Percentiles rank a stretch among this genome's conserved stretches.
These are phyloP conservation scores for Thereva nobilitata DNA, from an alignment of 2,888 invertebrate species.

Conservation along the genomic window DNA sequence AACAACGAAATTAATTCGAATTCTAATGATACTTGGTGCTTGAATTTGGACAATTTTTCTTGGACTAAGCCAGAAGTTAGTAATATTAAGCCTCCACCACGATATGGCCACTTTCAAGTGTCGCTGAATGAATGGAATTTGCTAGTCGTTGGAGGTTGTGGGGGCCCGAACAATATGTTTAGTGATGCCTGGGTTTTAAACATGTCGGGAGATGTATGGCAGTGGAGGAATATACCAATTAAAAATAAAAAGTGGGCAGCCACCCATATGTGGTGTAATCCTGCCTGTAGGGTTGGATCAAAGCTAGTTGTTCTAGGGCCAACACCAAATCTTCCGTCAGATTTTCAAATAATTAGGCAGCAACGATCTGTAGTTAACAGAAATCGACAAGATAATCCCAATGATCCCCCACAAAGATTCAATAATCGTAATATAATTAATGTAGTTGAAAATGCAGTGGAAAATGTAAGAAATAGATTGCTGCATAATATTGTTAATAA, in stretches of 20 bases:
- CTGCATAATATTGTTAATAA: conserved; percentile 7
- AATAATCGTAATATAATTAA: conserved; percentile 14
- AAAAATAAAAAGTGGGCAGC: conserved; percentile 79
- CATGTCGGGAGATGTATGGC: conserved; percentile 74
- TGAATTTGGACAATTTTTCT: conserved; percentile 73
- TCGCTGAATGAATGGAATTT: conserved; percentile 76
- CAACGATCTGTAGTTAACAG: conserved; percentile 48
- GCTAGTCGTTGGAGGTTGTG: conserved; percentile 84
- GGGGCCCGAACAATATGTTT: conserved; percentile 82
- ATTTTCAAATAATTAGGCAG: conserved; percentile 58
- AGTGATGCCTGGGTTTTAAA: conserved; percentile 90
- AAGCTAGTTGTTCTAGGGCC: conserved; percentile 71
- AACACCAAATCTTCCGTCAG: conserved; percentile 55
- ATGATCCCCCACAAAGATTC: conserved; percentile 18
- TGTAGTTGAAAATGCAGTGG: conserved; percentile 2
- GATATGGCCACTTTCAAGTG: conserved; percentile 94
- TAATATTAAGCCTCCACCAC: conserved; percentile 72
- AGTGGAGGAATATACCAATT: conserved; percentile 75
- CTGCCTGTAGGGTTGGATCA: conserved; percentile 79
- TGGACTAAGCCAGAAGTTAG: conserved; percentile 80
- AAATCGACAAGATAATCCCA: conserved; percentile 3
- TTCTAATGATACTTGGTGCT: conserved; percentile 88
- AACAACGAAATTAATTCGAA: conserved; percentile 60
- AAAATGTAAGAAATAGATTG: conserved; percentile 1
- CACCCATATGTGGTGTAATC: conserved; percentile 91